Percentiles rank a stretch among this genome's conserved stretches.
Evolutionary conservation across 2,113 vertebrate genomes (phyloP).

Genomic region (Anarhynchus alexandrinus): DNA sequence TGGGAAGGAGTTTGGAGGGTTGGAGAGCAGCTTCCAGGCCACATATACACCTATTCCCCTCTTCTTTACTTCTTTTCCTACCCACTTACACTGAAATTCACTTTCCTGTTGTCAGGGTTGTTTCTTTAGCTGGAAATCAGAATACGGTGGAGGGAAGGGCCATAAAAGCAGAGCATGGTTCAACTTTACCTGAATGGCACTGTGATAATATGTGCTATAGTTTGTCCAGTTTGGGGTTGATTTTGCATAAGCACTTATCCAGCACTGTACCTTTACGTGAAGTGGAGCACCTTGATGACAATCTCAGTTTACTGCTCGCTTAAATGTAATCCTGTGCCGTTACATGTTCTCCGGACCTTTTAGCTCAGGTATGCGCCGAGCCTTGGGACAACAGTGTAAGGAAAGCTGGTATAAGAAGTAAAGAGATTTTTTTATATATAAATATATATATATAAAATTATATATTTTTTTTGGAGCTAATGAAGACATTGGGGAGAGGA

Average conservation of each 20-base stretch:
- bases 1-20: not conserved
- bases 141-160: not conserved
- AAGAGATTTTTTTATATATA: not conserved
- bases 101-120: not conserved
- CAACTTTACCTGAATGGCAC: not conserved
- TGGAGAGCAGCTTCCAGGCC: not conserved
- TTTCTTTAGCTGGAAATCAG: not conserved
- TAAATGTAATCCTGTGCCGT: not conserved
- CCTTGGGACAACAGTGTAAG: not conserved
- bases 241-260: not conserved
- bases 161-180: not conserved
- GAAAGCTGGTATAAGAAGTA: not conserved
- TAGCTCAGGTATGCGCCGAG: not conserved
- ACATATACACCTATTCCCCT: rapidly evolving
- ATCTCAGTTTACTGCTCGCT: not conserved
- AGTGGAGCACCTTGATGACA: not conserved
- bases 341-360: not conserved
- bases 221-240: not conserved
- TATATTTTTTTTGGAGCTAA: not conserved
- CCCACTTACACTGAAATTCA: not conserved
- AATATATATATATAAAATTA: no score
- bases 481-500: not conserved
- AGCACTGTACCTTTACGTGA: not conserved
- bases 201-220: not conserved
- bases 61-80: not conserved